phyloP scores from a whole-genome alignment of 2,113 vertebrate species.

The Phaethornis superciliosus region DNA sequence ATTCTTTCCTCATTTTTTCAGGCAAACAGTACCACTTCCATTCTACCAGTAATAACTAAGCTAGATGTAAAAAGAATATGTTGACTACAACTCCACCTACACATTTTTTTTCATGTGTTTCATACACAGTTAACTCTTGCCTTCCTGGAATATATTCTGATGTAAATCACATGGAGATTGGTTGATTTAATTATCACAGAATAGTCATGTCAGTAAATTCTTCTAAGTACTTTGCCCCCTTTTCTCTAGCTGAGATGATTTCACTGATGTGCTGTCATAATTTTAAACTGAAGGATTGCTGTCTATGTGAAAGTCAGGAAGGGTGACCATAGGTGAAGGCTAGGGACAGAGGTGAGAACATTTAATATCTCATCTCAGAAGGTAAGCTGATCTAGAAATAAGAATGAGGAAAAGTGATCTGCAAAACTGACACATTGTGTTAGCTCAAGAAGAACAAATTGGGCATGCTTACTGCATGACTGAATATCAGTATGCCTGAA shows the following conservation, averaged over 20 bases:
- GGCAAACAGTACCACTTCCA: neutral
- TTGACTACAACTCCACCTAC: neutral
- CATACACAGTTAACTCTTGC: neutral
- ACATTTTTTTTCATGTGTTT: neutral
- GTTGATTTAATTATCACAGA: neutral
- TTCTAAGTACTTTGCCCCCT: neutral
- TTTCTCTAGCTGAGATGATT: neutral
- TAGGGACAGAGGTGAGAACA: neutral
- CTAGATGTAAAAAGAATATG: neutral
- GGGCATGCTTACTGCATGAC: slow-evolving; percentile 20
- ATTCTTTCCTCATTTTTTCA: neutral
- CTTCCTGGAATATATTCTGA: neutral
- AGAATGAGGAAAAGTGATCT: slow-evolving; percentile 1
- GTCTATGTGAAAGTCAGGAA: neutral
- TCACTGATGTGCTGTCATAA: neutral
- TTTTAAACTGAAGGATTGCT: neutral
- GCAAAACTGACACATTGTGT: neutral
- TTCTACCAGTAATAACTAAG: neutral
- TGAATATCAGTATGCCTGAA: slow-evolving; percentile 59
- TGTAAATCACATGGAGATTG: neutral
- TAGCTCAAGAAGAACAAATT: slow-evolving; percentile 46
- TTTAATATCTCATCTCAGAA: neutral
- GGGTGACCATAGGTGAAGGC: neutral
- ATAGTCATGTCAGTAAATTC: neutral
- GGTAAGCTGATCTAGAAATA: slow-evolving; percentile 23